phyloP scores from a whole-genome alignment of 1,140 invertebrate genomes.

The Venturia canescens region DNA sequence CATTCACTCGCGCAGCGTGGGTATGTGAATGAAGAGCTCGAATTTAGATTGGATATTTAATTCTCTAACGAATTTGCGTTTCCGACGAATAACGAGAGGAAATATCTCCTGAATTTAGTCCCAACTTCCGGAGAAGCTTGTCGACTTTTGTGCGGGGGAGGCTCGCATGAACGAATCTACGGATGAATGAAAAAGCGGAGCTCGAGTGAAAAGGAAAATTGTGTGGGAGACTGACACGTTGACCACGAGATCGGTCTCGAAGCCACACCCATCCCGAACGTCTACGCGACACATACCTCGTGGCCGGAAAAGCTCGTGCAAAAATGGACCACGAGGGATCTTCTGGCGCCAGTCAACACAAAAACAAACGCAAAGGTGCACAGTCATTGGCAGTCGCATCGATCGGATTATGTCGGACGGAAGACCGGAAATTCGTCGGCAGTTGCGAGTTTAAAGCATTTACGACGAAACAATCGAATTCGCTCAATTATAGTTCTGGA shows the following conservation, averaged over 20 bases:
- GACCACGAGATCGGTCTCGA: background rate
- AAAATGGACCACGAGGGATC: background rate
- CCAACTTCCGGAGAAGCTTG: background rate
- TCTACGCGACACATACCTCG: background rate
- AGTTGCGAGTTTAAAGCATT: too few relatives aligned
- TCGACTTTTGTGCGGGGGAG: background rate
- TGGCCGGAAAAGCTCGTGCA: conserved; percentile 6
- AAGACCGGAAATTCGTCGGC: too few relatives aligned
- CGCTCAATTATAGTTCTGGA: too few relatives aligned
- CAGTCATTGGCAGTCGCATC: too few relatives aligned
- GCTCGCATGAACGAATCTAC: background rate
- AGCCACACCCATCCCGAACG: background rate
- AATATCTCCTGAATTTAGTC: background rate
- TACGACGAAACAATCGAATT: too few relatives aligned
- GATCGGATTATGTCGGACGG: too few relatives aligned
- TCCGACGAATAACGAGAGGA: background rate
- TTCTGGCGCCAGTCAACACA: background rate
- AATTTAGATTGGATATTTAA: background rate
- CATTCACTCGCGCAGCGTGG: too few relatives aligned
- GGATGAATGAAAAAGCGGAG: conserved; percentile 4
- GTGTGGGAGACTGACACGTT: background rate
- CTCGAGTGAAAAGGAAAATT: background rate
- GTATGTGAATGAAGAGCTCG: too few relatives aligned
- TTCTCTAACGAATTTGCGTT: background rate
- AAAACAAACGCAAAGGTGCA: too few relatives aligned